A percentile compares a stretch with the other conserved stretches of the same genome.
These are phyloP conservation scores for Limnothrissa miodon DNA, from an alignment of 2,113 vertebrate genomes.

Conservation along the genomic window DNA sequence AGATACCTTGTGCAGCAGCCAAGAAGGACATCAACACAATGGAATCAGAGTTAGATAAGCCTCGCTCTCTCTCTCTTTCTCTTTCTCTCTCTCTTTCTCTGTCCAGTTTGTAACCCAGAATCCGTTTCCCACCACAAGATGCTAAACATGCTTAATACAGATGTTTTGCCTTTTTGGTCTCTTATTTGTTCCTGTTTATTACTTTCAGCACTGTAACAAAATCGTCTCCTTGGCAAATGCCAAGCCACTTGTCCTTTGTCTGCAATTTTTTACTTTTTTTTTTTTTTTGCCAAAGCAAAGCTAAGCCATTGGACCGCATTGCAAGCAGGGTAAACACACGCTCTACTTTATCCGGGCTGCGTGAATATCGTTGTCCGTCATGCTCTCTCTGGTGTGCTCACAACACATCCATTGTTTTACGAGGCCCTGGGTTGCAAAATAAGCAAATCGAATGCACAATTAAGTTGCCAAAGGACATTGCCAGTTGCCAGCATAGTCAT, in stretches of 20 bases:
- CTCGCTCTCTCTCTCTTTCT: background rate
- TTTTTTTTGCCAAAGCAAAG: background rate
- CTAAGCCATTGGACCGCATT: background rate
- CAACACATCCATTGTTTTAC: constrained; percentile 21
- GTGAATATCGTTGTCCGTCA: constrained; percentile 22
- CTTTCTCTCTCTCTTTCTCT: too few species aligned
- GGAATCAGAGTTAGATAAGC: background rate
- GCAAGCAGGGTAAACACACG: constrained; percentile 26
- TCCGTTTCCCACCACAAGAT: background rate
- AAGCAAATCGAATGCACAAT: constrained; percentile 39
- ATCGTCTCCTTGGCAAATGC: constrained; percentile 7
- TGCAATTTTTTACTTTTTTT: background rate
- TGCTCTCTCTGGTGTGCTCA: background rate
- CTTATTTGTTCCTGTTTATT: constrained; percentile 1
- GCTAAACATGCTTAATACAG: background rate
- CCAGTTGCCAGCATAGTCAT: constrained; percentile 16
- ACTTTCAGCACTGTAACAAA: background rate
- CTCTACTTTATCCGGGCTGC: constrained; percentile 1
- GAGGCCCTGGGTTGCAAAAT: constrained; percentile 30
- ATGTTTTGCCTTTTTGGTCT: background rate
- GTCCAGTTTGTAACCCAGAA: background rate
- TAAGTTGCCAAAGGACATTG: constrained; percentile 17
- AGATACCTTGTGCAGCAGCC: background rate
- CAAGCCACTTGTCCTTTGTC: background rate
- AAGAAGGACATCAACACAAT: background rate